A percentile compares a stretch with the other conserved stretches of the same genome.
phyloP scores from a whole-genome alignment of 2,797 vertebrate genomes.

The Emys orbicularis region DNA sequence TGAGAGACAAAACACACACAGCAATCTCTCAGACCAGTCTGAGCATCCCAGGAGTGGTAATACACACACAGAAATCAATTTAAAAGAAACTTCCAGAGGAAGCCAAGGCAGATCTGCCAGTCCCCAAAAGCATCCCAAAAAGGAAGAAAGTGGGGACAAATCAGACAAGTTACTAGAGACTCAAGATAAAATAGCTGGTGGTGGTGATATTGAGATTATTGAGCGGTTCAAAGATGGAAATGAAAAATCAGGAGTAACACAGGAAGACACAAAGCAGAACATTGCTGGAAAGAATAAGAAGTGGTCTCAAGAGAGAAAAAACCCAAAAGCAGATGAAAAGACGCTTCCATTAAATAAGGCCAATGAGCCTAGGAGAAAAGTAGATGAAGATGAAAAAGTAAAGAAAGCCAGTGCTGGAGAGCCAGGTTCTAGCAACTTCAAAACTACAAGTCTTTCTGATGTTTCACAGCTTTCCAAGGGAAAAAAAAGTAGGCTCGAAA shows the following conservation, averaged over 20 bases:
- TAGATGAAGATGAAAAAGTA: conserved; percentile 56
- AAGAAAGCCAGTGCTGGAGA: conserved; percentile 62
- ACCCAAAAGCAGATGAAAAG: not conserved
- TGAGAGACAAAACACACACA: conserved; percentile 41
- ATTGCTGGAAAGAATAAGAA: conserved; percentile 66
- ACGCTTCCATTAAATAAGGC: conserved; percentile 49
- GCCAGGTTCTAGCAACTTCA: conserved; percentile 57
- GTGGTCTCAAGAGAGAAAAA: conserved; percentile 47
- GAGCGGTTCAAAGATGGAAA: conserved; percentile 64
- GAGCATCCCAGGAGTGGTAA: conserved; percentile 70
- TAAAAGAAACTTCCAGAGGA: conserved; percentile 59
- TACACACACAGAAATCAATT: conserved; percentile 56
- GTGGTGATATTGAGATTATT: not conserved
- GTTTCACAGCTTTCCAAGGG: conserved; percentile 48
- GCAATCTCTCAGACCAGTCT: conserved; percentile 62
- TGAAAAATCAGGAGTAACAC: conserved; percentile 40
- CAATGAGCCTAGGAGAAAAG: conserved; percentile 75
- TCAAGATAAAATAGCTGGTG: conserved; percentile 61
- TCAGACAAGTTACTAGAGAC: conserved; percentile 51
- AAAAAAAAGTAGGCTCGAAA: conserved; percentile 73
- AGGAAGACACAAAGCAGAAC: conserved; percentile 77
- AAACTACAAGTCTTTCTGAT: conserved; percentile 65
- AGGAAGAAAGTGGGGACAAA: conserved; percentile 60
- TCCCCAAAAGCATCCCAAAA: conserved; percentile 82
- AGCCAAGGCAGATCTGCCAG: conserved; percentile 78